These are phyloP conservation scores for Pentalonia nigronervosa DNA, from an alignment of 1,140 invertebrate genomes.

Conservation along the genomic window DNA sequence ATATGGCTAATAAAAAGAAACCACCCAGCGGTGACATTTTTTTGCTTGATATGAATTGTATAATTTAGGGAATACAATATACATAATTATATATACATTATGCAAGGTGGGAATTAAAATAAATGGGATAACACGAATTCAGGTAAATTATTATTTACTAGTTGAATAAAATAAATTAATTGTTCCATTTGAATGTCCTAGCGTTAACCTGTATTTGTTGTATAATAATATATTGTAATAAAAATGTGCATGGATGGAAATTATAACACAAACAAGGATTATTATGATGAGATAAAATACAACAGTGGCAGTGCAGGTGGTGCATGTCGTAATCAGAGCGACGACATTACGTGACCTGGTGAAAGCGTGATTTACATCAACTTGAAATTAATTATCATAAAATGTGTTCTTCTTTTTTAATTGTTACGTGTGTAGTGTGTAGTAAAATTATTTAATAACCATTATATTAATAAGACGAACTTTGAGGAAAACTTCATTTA, in stretches of 20 bases:
- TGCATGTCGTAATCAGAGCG: conserved; percentile 42
- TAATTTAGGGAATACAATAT: neutral
- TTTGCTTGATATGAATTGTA: neutral
- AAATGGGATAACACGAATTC: neutral
- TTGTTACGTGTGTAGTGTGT: neutral
- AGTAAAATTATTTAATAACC: conserved; percentile 42
- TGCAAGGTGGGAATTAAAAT: neutral
- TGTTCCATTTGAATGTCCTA: neutral
- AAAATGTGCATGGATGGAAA: neutral
- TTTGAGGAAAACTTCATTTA: neutral
- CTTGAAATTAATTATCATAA: conserved; percentile 35
- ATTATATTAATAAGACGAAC: neutral
- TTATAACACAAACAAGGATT: neutral
- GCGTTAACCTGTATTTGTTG: neutral
- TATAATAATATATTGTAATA: neutral
- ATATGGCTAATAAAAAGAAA: neutral
- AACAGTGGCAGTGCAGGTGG: neutral
- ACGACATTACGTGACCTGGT: conserved; percentile 47
- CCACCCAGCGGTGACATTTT: neutral
- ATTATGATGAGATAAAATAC: neutral
- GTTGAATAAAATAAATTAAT: neutral
- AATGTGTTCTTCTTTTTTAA: conserved; percentile 9
- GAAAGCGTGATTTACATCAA: conserved; percentile 47
- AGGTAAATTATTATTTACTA: neutral
- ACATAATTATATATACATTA: neutral